Base-by-base conservation (phyloP, 64 coral and sea anemone genomes). In the Montipora foliosa region DNA sequence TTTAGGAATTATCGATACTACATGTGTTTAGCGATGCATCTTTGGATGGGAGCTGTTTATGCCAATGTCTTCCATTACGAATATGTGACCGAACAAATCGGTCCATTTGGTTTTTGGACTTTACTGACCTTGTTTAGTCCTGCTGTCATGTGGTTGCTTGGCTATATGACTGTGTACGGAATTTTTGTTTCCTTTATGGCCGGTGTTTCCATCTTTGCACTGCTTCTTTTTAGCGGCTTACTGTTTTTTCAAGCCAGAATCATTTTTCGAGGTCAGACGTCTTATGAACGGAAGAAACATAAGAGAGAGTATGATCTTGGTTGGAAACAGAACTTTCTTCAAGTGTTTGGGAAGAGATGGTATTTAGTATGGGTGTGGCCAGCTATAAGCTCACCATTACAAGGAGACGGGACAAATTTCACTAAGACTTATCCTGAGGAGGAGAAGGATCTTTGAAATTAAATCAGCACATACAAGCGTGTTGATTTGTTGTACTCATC, bases 1-100 rank as follows among this genome's bases (percentile, higher is more conserved):
- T 93, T 90, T 89, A 87, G 84, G 17, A 99, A 99, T 69, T 99
- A 99, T 92, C 95, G 98, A 29, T 99, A 96, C 70, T 99, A 99
- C 67, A 64, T 99, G 17, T 98, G 93, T 51, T 51, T 98, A 22
- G 96, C 89, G 44, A 15, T 98, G 6, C 95, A 98, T 79, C 74
- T 98, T 13, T 98, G 96, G 96, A 51, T 98, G 66, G 96, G 96
- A 90, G 96, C 96, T 95, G 11, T 95, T 60, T 98, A 98, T 70
- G 96, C 96, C 15, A 98, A 98, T 74, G 29, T 91, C 62, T 95
- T 94, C 22, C 96, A 98, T 81, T 89, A 91, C 74, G 90, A 95
- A 49, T 98, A 98, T 80, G 96, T 93, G 6, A 85, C 92, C 44
- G 82, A 79, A 67, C 80, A 95, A 70, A 93, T 98, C 64, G 96